Base-by-base conservation (phyloP, 2,888 invertebrate genomes). In the Scaptomyza parva region DNA sequence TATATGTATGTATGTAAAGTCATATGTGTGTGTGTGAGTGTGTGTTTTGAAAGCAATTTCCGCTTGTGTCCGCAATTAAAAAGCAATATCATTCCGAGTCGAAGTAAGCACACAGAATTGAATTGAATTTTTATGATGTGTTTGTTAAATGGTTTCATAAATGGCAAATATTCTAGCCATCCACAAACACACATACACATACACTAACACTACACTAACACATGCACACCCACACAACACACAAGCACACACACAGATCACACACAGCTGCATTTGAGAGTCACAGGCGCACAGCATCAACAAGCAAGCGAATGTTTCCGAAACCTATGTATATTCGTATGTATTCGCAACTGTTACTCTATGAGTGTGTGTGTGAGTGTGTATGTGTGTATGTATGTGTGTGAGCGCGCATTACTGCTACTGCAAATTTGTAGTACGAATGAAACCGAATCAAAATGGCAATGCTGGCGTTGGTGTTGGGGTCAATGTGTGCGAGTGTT, bases 21-120 rank as follows among this genome's bases (percentile, higher is more conserved):
- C n/a, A n/a, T n/a, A 47, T 45, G 41, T 41, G 45, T 18, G 11
- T 37, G 17, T 35, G 20, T 60, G 37, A 37, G 65, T 51, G 41
- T 53, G 69, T 61, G 70, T 61, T 51, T 62, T 68, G 72, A 84
- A 80, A 73, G 81, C 86, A 88, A 89, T 89, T 88, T 89, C 84
- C 88, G 78, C 78, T 77, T 78, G 78, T 84, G 84, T 78, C 89
- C 86, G 85, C 89, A 89, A 90, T 89, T 89, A 90, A 89, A 87
- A 86, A 88, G 87, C 87, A 86, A 88, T 88, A 87, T 76, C 78
- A 80, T 71, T 58, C 73, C 44, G 54, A 70, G 70, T 55, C 73
- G 65, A 74, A 78, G 69, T 72, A 76, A 84, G 78, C 75, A 80
- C 79, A 74, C 75, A 79, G 79, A 78, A 77, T 79, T 76, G 73